phyloP scores from a whole-genome alignment of 2,797 vertebrate species.

The Myoxocephalus aenaeus region DNA sequence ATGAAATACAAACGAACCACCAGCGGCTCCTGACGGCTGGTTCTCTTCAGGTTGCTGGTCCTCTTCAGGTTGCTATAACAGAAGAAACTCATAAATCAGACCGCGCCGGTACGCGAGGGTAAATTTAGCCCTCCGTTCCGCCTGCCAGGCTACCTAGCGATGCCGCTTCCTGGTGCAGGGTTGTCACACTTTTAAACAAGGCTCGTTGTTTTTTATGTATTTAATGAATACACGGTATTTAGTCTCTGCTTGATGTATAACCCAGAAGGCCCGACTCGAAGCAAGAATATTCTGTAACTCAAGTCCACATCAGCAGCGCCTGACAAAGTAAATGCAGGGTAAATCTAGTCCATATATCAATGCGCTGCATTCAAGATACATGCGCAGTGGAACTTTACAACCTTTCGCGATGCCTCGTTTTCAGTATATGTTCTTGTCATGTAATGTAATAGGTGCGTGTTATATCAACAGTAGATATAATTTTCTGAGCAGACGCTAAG shows the following conservation, averaged over 20 bases:
- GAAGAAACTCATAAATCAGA: neutral
- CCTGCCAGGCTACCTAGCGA: slow-evolving; percentile 10
- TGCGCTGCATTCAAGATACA: slow-evolving; percentile 48
- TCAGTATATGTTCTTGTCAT: neutral
- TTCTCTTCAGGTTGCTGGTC: slow-evolving; percentile 38
- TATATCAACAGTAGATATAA: neutral
- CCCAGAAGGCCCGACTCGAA: rapidly evolving
- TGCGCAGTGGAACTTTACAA: rapidly evolving
- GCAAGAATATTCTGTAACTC: neutral
- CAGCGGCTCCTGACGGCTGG: neutral
- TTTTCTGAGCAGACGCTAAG: too few species aligned
- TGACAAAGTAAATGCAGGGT: neutral
- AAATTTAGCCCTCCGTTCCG: neutral
- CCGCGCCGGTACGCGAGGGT: too few species aligned
- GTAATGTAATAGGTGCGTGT: too few species aligned
- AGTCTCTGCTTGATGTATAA: neutral
- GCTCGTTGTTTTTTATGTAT: rapidly evolving
- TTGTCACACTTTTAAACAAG: rapidly evolving
- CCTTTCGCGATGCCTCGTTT: neutral
- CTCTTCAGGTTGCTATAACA: slow-evolving; percentile 45
- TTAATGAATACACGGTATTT: rapidly evolving
- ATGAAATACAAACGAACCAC: slow-evolving; percentile 10
- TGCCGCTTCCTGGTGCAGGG: rapidly evolving
- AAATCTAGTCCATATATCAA: rapidly evolving
- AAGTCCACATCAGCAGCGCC: neutral